A percentile compares a stretch with the other conserved stretches of the same genome.
Evolutionary conservation across 2,888 invertebrate genomes (phyloP).

Genomic region (Alsophila aescularia): DNA sequence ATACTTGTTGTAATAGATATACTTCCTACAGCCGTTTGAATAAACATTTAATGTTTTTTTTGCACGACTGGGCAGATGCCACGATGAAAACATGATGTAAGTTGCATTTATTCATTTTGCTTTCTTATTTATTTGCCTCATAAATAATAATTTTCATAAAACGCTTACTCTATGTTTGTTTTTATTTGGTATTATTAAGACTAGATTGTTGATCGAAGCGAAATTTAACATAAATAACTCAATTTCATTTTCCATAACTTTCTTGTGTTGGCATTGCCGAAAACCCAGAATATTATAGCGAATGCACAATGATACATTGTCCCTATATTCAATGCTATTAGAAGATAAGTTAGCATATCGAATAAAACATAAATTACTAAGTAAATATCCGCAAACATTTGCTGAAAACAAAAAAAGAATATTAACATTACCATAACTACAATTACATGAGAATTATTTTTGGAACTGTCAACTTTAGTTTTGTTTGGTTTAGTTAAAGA

Average conservation of each 20-base stretch:
- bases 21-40: too few relatives aligned
- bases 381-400: constrained; percentile 58
- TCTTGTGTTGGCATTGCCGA: constrained; percentile 68
- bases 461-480: constrained; percentile 47
- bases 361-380: constrained; percentile 52
- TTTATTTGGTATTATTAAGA: not conserved
- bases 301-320: constrained; percentile 66
- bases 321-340: constrained; percentile 48
- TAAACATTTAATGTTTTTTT: too few relatives aligned
- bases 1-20: too few relatives aligned
- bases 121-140: too few relatives aligned
- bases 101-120: too few relatives aligned
- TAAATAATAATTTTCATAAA: too few relatives aligned
- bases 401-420: constrained; percentile 68
- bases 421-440: constrained; percentile 64
- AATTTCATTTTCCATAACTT: constrained; percentile 55
- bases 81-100: too few relatives aligned
- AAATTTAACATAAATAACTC: constrained; percentile 3
- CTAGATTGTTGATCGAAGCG: constrained; percentile 11
- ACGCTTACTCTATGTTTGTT: too few relatives aligned
- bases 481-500: constrained; percentile 56
- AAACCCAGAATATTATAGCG: constrained; percentile 71
- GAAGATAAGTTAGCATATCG: constrained; percentile 24
- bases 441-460: constrained; percentile 46
- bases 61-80: too few relatives aligned